These are phyloP conservation scores for Drosophila anomelani DNA, from an alignment of 2,888 invertebrate species.

Conservation along the genomic window DNA sequence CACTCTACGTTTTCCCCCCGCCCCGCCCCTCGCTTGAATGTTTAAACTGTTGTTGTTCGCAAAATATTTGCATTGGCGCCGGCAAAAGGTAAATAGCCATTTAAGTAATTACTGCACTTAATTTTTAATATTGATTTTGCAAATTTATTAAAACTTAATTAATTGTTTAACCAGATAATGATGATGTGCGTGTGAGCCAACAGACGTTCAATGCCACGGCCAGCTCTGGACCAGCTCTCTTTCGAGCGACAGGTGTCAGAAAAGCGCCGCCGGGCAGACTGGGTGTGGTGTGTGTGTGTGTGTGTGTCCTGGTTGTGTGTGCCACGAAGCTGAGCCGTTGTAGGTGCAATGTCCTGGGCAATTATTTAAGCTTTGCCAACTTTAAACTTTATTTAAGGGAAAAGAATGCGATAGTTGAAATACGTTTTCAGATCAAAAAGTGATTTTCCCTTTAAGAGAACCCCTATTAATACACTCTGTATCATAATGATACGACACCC, in stretches of 20 bases:
- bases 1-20: not conserved
- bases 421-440: not conserved
- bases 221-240: not conserved
- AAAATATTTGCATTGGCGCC: conserved; percentile 75
- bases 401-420: not conserved
- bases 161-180: conserved; percentile 72
- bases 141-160: conserved; percentile 80
- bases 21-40: conserved; percentile 9
- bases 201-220: conserved; percentile 4
- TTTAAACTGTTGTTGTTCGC: conserved; percentile 72
- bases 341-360: not conserved
- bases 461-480: too few relatives aligned
- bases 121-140: conserved; percentile 80
- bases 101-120: conserved; percentile 79
- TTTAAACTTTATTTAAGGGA: not conserved
- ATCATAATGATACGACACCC: too few relatives aligned
- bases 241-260: conserved; percentile 30
- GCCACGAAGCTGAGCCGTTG: not conserved
- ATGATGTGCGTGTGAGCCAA: conserved; percentile 7
- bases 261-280: not conserved
- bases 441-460: too few relatives aligned
- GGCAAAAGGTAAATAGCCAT: conserved; percentile 70
- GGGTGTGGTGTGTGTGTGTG: not conserved
- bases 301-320: not conserved
- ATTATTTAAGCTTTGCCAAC: not conserved